Percentiles rank a stretch among this genome's conserved stretches.
Conservation (phyloP, 2,113 vertebrate species). For the Crotalus helleri region DNA sequence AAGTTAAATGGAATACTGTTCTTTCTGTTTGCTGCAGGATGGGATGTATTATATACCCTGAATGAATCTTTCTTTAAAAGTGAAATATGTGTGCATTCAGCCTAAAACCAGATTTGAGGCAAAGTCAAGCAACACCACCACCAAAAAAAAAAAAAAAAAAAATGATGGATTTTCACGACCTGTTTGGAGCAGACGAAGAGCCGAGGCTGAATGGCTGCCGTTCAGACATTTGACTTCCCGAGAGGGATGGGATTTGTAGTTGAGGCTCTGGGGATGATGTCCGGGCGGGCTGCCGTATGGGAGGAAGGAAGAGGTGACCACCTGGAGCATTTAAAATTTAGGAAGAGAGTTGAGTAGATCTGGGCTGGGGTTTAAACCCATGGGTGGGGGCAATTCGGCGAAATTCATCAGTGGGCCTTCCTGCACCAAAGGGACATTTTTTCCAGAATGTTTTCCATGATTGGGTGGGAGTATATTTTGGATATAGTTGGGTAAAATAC, state of each 20-base stretch:
- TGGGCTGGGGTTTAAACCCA: not conserved
- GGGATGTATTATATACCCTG: not conserved
- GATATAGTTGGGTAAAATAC: not conserved
- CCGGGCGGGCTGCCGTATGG: accelerated
- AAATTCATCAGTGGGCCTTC: not conserved
- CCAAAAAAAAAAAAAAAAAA: not conserved
- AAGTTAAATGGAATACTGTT: not conserved
- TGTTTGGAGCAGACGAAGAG: not conserved
- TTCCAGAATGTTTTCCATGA: not conserved
- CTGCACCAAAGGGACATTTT: not conserved
- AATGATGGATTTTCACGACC: not conserved
- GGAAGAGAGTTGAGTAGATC: not conserved
- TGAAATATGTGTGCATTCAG: no score
- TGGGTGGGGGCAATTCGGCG: no score
- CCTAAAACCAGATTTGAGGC: not conserved
- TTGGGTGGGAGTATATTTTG: not conserved
- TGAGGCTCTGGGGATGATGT: not conserved
- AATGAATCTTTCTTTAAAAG: not conserved
- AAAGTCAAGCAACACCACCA: not conserved
- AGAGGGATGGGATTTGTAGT: not conserved
- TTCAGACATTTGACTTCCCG: no score
- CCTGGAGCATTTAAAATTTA: not conserved
- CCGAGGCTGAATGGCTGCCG: no score
- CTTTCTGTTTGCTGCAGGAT: not conserved
- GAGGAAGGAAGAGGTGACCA: not conserved